Conservation (phyloP, 2,888 invertebrate species). For the Chymomyza amoena region DNA sequence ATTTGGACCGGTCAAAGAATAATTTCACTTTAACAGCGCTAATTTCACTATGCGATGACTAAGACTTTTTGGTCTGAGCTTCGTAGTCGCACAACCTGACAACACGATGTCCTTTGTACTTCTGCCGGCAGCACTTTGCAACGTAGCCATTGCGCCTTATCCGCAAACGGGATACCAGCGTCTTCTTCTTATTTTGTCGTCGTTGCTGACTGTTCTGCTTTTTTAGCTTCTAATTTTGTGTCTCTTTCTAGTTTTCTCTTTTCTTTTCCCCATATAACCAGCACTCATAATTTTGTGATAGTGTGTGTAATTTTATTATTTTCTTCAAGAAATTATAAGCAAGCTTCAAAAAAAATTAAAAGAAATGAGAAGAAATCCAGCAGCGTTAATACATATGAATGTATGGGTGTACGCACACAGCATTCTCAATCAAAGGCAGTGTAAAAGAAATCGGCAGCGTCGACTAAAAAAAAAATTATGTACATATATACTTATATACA, state of each 20-base stretch:
- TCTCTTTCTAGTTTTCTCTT: conserved; percentile 52
- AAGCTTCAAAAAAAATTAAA: conserved; percentile 39
- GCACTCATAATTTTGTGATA: neutral
- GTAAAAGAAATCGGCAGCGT: conserved; percentile 8
- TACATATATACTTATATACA: neutral
- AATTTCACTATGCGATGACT: neutral
- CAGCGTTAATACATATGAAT: neutral
- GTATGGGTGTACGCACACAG: neutral
- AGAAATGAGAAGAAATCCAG: conserved; percentile 35
- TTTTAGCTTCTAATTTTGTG: conserved; percentile 42
- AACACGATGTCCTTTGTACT: conserved; percentile 76
- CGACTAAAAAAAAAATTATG: conserved; percentile 14
- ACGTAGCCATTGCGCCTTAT: conserved; percentile 57
- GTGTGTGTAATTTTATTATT: conserved; percentile 51
- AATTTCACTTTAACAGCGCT: neutral
- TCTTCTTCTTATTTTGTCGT: conserved; percentile 54
- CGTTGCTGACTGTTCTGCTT: conserved; percentile 35
- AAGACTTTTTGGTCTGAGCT: neutral
- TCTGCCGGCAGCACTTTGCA: conserved; percentile 65
- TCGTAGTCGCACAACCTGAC: conserved; percentile 70
- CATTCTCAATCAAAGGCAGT: conserved; percentile 7
- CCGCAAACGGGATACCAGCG: conserved; percentile 72
- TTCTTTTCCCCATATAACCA: neutral
- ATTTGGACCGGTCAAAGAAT: neutral
- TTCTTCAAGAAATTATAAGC: conserved; percentile 70